These are phyloP conservation scores for Stegana nigrithorax DNA, from an alignment of 2,888 invertebrate species.

Conservation along the genomic window DNA sequence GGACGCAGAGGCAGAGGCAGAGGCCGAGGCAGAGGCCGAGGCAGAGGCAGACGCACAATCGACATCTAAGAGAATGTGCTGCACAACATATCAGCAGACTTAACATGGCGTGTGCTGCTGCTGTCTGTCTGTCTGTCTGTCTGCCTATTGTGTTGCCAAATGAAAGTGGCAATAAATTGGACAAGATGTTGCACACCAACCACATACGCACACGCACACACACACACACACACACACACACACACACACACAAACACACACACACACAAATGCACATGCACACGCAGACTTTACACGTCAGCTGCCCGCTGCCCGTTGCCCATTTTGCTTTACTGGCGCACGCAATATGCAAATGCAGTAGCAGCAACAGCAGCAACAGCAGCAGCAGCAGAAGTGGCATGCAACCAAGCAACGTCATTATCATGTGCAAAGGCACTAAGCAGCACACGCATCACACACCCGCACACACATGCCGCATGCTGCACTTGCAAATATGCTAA, in stretches of 20 bases:
- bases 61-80: no score
- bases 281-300: neutral
- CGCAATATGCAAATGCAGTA: conserved; percentile 44
- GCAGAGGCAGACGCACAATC: no score
- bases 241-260: conserved; percentile 8
- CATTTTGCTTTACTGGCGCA: no score
- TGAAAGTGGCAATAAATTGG: conserved; percentile 64
- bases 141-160: conserved; percentile 59
- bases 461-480: neutral
- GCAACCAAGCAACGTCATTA: conserved; percentile 53
- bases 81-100: no score
- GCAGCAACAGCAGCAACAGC: conserved; percentile 27
- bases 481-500: neutral
- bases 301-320: no score
- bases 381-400: conserved; percentile 27
- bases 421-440: conserved; percentile 39
- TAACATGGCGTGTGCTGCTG: no score
- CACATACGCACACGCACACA: conserved; percentile 36
- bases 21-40: no score
- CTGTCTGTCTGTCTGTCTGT: conserved; percentile 29
- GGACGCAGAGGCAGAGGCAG: no score
- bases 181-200: conserved; percentile 63
- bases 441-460: neutral
- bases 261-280: conserved; percentile 27
- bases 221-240: conserved; percentile 25